Conservation (phyloP, 2,113 vertebrate genomes). For the Camelus dromedarius region DNA sequence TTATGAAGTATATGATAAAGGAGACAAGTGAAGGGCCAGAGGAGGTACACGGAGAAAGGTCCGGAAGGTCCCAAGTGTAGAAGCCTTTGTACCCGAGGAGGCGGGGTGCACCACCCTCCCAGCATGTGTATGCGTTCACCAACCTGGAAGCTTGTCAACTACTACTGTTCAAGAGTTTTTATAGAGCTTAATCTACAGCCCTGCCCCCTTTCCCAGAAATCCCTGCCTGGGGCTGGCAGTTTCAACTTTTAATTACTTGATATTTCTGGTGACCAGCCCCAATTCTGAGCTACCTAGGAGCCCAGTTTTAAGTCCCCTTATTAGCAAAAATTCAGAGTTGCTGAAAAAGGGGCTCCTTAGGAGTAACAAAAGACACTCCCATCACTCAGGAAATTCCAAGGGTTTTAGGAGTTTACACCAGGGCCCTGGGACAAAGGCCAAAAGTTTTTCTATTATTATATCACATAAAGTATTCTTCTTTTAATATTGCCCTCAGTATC, state of each 20-base stretch:
- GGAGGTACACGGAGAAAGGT: background rate
- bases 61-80: background rate
- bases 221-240: background rate
- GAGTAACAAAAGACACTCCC: background rate
- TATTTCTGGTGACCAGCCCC: background rate
- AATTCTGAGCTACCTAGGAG: background rate
- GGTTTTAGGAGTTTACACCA: background rate
- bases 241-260: background rate
- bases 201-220: background rate
- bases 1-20: background rate
- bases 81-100: background rate
- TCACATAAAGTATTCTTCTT: background rate
- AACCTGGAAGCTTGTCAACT: background rate
- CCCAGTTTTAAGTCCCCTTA: background rate
- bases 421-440: background rate
- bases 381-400: background rate
- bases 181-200: background rate
- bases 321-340: background rate
- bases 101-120: background rate
- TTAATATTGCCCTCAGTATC: background rate
- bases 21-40: background rate
- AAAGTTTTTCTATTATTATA: background rate
- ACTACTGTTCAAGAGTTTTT: background rate
- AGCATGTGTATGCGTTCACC: background rate
- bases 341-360: background rate